Evolutionary conservation across 1,140 invertebrate genomes (phyloP).

Genomic region (Drosophila lowei): DNA sequence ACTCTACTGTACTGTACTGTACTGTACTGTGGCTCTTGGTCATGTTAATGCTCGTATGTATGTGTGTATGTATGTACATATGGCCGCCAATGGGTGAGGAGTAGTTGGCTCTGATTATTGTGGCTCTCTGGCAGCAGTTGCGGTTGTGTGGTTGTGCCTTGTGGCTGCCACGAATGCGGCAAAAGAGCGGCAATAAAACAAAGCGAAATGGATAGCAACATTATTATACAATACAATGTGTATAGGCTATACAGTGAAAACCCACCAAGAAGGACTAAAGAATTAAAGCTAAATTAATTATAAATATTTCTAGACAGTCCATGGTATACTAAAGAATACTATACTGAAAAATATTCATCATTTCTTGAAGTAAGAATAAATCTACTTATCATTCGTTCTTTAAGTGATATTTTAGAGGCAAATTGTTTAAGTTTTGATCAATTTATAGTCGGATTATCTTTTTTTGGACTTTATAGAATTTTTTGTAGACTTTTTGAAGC

Average conservation of each 20-base stretch:
- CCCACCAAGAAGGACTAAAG: too few species aligned
- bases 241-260: constrained; percentile 25
- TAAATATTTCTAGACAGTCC: too few species aligned
- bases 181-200: constrained; percentile 66
- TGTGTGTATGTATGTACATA: constrained; percentile 7
- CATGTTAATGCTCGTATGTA: constrained; percentile 52
- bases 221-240: constrained; percentile 38
- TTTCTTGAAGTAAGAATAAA: too few species aligned
- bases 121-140: constrained; percentile 18
- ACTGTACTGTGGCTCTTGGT: constrained; percentile 16
- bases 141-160: constrained; percentile 23
- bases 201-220: constrained; percentile 64
- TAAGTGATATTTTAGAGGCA: too few species aligned
- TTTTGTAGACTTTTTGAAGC: too few species aligned
- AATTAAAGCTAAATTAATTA: too few species aligned
- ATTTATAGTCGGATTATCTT: too few species aligned
- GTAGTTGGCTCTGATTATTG: constrained; percentile 44
- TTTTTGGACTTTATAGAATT: too few species aligned
- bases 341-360: too few species aligned
- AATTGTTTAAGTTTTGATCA: too few species aligned
- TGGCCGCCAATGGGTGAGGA: constrained; percentile 61
- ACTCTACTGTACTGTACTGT: constrained; percentile 4
- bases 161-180: constrained; percentile 48
- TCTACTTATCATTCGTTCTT: too few species aligned
- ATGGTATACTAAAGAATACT: too few species aligned